Conservation (phyloP, 1,140 invertebrate species). For the Anthonomus grandis region DNA sequence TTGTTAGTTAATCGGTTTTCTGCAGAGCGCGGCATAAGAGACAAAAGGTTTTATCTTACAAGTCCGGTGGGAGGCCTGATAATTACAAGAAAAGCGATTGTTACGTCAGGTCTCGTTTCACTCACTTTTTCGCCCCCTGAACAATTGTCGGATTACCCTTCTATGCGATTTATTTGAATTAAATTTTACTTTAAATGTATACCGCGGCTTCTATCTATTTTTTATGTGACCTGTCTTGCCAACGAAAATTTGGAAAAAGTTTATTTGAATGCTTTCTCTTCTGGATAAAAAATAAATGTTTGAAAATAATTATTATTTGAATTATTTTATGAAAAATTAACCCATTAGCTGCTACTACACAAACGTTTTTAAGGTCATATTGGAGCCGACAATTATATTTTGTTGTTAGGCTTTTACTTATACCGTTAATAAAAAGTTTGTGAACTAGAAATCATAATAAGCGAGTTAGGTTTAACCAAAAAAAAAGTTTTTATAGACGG, state of each 20-base stretch:
- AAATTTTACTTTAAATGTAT: too few species aligned
- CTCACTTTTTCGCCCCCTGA: constrained; percentile 4
- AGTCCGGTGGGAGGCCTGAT: constrained; percentile 6
- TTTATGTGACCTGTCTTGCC: not conserved
- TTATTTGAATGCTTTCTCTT: too few species aligned
- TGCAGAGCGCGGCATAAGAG: not conserved
- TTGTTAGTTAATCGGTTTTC: constrained; percentile 17
- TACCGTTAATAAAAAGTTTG: too few species aligned
- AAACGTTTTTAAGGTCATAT: too few species aligned
- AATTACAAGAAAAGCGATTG: constrained; percentile 20
- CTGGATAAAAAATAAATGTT: too few species aligned
- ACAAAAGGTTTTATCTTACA: constrained; percentile 21
- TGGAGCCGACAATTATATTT: too few species aligned
- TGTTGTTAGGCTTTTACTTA: too few species aligned
- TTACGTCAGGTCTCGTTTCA: constrained; percentile 6
- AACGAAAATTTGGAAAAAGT: not conserved
- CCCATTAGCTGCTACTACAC: too few species aligned
- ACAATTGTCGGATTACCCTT: constrained; percentile 12
- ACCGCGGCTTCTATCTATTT: not conserved
- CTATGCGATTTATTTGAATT: not conserved
- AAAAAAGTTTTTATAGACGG: too few species aligned
- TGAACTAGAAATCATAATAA: too few species aligned
- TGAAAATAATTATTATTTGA: too few species aligned
- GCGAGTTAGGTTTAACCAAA: too few species aligned
- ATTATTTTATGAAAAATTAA: not conserved